Conservation (phyloP, 2,888 invertebrate genomes). For the Caenorhabditis afra region DNA sequence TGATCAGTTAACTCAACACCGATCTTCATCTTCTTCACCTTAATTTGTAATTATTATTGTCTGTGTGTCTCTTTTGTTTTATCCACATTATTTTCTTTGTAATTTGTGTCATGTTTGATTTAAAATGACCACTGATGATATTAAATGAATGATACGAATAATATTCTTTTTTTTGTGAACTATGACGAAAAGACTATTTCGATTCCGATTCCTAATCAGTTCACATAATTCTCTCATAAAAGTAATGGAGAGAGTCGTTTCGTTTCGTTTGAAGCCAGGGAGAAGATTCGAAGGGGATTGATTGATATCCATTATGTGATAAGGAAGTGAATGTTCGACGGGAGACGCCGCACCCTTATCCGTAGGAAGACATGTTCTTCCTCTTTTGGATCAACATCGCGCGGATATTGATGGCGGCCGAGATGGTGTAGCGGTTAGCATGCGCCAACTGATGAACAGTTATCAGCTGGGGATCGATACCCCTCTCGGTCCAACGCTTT, state of each 20-base stretch:
- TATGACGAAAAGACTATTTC: too few species aligned
- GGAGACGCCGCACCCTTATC: slow-evolving; percentile 11
- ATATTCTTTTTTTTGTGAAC: not conserved
- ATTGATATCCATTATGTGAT: slow-evolving; percentile 29
- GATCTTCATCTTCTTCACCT: slow-evolving; percentile 38
- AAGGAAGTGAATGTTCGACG: slow-evolving; percentile 9
- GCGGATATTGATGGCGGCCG: slow-evolving; percentile 6
- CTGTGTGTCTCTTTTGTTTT: not conserved
- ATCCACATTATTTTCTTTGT: slow-evolving; percentile 16
- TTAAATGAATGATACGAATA: not conserved
- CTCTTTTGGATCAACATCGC: not conserved
- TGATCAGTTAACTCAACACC: slow-evolving; percentile 51
- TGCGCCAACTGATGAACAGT: slow-evolving; percentile 40
- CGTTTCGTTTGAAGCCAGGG: too few species aligned
- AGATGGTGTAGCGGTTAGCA: slow-evolving; percentile 53
- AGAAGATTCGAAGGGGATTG: slow-evolving; percentile 5
- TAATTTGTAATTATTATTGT: slow-evolving; percentile 25
- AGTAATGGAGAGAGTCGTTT: too few species aligned
- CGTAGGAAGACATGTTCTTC: slow-evolving; percentile 7
- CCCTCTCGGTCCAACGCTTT: slow-evolving; percentile 23
- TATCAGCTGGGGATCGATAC: slow-evolving; percentile 39
- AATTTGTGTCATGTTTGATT: slow-evolving; percentile 16
- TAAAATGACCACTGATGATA: slow-evolving; percentile 1
- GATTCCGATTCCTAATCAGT: too few species aligned
- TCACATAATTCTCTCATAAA: too few species aligned